Conservation (phyloP, 2,113 vertebrate species). For the Argyrosomus japonicus region DNA sequence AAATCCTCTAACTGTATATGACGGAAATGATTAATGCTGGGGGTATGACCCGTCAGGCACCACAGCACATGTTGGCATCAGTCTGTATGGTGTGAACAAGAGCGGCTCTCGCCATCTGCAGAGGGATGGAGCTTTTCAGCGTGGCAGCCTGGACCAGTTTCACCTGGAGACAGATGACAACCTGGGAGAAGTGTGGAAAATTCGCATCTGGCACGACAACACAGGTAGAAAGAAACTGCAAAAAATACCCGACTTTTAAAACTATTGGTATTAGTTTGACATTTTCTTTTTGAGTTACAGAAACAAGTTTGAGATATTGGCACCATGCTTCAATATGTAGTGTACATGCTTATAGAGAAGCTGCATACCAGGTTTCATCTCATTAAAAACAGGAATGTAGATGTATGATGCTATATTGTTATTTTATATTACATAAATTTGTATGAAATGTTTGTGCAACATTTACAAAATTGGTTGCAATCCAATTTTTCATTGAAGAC, state of each 20-base stretch:
- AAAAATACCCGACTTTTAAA: background rate
- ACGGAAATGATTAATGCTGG: background rate
- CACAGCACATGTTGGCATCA: slow-evolving; percentile 86
- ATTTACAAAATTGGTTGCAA: too few species aligned
- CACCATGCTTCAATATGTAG: too few species aligned
- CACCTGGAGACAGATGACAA: slow-evolving; percentile 85
- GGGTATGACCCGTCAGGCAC: slow-evolving; percentile 75
- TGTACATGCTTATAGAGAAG: too few species aligned
- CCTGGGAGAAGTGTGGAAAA: slow-evolving; percentile 87
- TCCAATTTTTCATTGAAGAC: too few species aligned
- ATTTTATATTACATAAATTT: too few species aligned
- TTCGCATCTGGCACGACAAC: slow-evolving; percentile 88
- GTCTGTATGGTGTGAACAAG: slow-evolving; percentile 83
- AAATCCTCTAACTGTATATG: background rate
- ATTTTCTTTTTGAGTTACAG: too few species aligned
- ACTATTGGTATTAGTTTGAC: background rate
- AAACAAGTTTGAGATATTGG: too few species aligned
- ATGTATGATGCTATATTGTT: too few species aligned
- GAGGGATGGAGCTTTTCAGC: slow-evolving; percentile 83
- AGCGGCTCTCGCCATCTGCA: slow-evolving; percentile 86
- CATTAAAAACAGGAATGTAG: too few species aligned
- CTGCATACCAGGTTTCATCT: too few species aligned
- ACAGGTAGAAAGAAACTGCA: slow-evolving; percentile 76
- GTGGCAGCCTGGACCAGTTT: slow-evolving; percentile 84
- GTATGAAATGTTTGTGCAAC: too few species aligned